Evolutionary conservation across 2,888 invertebrate genomes (phyloP).

Genomic region (Automeris io): DNA sequence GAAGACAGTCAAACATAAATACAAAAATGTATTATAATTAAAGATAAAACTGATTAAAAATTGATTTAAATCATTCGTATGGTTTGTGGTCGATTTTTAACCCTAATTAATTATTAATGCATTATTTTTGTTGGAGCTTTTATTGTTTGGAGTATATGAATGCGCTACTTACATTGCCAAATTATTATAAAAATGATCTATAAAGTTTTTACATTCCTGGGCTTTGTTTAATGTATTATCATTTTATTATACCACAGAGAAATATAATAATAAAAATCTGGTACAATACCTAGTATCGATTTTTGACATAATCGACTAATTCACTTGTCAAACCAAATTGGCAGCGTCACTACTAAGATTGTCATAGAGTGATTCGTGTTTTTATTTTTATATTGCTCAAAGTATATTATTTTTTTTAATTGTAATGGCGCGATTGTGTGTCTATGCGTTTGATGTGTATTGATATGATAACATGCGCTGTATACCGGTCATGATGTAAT

Average conservation of each 20-base stretch:
- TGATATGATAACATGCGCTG: conserved; percentile 65
- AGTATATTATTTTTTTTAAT: conserved; percentile 46
- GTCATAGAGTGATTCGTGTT: conserved; percentile 62
- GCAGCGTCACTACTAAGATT: conserved; percentile 1
- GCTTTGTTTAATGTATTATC: conserved; percentile 21
- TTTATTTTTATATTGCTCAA: conserved; percentile 76
- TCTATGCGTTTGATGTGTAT: conserved; percentile 58
- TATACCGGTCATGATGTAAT: neutral
- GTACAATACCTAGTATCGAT: neutral
- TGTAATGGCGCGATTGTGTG: conserved; percentile 49
- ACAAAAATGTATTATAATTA: too few relatives aligned
- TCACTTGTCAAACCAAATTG: neutral
- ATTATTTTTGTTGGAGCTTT: too few relatives aligned
- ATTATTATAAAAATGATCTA: conserved; percentile 34
- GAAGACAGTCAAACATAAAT: too few relatives aligned
- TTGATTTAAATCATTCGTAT: too few relatives aligned
- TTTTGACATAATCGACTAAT: neutral
- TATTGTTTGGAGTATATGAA: neutral
- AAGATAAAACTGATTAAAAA: too few relatives aligned
- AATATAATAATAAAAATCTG: neutral
- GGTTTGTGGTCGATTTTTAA: too few relatives aligned
- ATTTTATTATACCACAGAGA: neutral
- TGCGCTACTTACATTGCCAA: conserved; percentile 46
- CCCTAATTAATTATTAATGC: too few relatives aligned
- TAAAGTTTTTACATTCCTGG: conserved; percentile 53